A percentile compares a stretch with the other conserved stretches of the same genome.
Conservation (phyloP, 2,797 vertebrate genomes). For the Hylomyscus alleni region DNA sequence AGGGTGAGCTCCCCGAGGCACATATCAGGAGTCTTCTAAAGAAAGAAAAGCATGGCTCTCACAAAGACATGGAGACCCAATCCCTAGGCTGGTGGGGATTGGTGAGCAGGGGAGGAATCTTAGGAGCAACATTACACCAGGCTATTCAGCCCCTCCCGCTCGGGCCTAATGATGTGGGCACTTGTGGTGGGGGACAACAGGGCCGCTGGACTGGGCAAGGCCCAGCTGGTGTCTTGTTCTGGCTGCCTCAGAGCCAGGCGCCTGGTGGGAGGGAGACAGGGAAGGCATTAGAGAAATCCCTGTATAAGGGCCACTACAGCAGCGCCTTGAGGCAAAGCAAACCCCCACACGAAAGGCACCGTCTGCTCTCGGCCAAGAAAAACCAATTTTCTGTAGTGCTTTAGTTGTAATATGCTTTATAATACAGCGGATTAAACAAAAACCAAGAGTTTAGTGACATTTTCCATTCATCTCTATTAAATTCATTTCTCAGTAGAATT, state of each 20-base stretch:
- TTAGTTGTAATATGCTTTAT: slow-evolving; percentile 77
- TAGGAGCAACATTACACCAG: accelerated
- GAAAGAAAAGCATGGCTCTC: background rate
- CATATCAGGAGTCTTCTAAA: background rate
- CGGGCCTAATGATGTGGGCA: background rate
- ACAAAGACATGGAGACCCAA: background rate
- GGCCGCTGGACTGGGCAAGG: background rate
- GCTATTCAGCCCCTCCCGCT: accelerated
- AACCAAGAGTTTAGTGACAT: slow-evolving; percentile 78
- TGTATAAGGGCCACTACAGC: accelerated
- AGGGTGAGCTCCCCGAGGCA: too few species aligned
- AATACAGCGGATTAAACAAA: slow-evolving; percentile 86
- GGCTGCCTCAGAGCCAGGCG: accelerated
- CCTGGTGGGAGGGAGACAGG: background rate
- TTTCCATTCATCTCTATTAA: slow-evolving; percentile 82
- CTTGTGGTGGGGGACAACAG: too few species aligned
- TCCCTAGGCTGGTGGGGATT: background rate
- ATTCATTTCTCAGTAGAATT: slow-evolving; percentile 77
- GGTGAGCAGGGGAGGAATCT: accelerated
- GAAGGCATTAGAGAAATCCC: background rate
- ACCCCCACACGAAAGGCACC: slow-evolving; percentile 68
- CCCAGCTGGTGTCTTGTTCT: background rate
- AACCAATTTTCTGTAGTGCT: slow-evolving; percentile 89
- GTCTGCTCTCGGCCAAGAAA: slow-evolving; percentile 83
- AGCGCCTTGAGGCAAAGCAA: slow-evolving; percentile 57